Evolutionary conservation across 2,113 vertebrate genomes (phyloP).

Genomic region (Neotoma lepida): DNA sequence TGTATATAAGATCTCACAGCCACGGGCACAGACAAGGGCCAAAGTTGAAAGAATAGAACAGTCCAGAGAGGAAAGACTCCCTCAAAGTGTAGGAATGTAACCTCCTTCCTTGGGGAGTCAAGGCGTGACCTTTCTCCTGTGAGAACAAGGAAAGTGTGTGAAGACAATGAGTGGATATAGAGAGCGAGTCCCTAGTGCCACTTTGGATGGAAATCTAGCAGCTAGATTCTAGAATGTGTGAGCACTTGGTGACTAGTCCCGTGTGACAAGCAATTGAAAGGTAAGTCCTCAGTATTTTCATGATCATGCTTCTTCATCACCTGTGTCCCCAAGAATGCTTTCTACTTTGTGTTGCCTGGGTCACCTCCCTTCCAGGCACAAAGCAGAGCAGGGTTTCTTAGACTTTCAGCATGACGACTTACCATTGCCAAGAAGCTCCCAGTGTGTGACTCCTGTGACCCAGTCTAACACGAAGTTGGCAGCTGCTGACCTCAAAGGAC

Average conservation of each 20-base stretch:
- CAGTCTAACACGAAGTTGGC: not conserved
- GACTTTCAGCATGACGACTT: not conserved
- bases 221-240: not conserved
- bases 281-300: accelerated
- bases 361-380: not conserved
- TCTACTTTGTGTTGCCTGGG: not conserved
- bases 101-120: not conserved
- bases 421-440: not conserved
- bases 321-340: no score
- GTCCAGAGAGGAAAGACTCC: accelerated
- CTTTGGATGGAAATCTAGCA: not conserved
- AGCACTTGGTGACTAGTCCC: not conserved
- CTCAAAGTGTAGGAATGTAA: not conserved
- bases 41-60: no score
- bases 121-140: accelerated
- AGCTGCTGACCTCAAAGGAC: not conserved
- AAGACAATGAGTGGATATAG: not conserved
- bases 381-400: not conserved
- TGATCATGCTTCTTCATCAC: not conserved
- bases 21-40: no score
- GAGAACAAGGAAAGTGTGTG: not conserved
- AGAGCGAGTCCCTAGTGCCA: not conserved
- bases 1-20: not conserved
- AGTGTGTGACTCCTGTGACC: not conserved
- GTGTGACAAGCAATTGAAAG: not conserved